A percentile compares a stretch with the other conserved stretches of the same genome.
Conservation (phyloP, 92 coral and sea anemone species). For the Porites divaricata region DNA sequence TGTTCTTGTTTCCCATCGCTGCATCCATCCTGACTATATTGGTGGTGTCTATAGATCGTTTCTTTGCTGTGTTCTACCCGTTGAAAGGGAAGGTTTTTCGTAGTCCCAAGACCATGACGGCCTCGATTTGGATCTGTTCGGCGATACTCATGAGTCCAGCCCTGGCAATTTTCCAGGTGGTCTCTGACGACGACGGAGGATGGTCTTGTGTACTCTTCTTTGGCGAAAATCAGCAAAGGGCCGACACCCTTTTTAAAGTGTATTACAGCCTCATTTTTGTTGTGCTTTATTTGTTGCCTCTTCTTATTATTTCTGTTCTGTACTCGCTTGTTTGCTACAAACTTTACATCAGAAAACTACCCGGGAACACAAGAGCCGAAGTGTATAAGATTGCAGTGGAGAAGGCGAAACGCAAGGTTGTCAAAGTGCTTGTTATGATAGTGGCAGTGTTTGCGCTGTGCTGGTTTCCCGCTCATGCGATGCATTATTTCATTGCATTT, state of each 20-base stretch:
- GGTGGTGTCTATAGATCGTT: constrained; percentile 69
- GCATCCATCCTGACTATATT: constrained; percentile 70
- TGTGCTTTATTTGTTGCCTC: constrained; percentile 60
- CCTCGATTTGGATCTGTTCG: constrained; percentile 64
- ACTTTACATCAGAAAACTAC: constrained; percentile 59
- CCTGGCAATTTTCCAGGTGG: constrained; percentile 26
- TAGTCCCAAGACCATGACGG: constrained; percentile 56
- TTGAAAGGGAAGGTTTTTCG: constrained; percentile 59
- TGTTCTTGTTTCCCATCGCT: constrained; percentile 62
- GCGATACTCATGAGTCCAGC: constrained; percentile 59
- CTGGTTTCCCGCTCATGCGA: constrained; percentile 74
- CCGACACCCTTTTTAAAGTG: constrained; percentile 35
- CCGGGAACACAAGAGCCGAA: constrained; percentile 40
- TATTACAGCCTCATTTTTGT: constrained; percentile 52
- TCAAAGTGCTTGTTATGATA: constrained; percentile 60
- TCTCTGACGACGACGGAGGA: neutral
- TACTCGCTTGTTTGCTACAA: constrained; percentile 55
- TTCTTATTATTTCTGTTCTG: constrained; percentile 47
- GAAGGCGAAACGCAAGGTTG: constrained; percentile 57
- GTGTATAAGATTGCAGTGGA: constrained; percentile 20
- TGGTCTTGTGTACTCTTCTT: constrained; percentile 46
- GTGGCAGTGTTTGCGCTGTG: constrained; percentile 68
- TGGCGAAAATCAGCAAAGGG: constrained; percentile 14
- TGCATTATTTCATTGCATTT: constrained; percentile 41
- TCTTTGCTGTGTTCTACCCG: constrained; percentile 71